Evolutionary conservation across 2,797 vertebrate species (phyloP), one percentile per base, ranked within the genome.

Genomic region (Meda fulgida): DNA sequence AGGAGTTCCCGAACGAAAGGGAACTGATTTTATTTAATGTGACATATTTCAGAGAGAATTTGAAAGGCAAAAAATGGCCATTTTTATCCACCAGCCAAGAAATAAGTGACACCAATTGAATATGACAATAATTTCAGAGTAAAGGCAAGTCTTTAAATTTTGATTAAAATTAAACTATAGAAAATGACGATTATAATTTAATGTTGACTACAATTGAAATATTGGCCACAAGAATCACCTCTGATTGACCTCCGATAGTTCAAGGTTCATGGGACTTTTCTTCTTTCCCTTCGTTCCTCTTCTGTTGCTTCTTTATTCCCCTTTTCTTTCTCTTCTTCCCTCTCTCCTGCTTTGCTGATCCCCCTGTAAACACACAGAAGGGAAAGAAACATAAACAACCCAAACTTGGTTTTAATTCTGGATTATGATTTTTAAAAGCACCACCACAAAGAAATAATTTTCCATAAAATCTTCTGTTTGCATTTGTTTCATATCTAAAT

Each of bases 311-410:
- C 11, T n/a, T 75, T 16, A 36, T 18, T 65, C 14, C 23, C 18
- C 36, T 11, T 76, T 66, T 58, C 23, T 72, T 29, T 36, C 60
- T 82, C 46, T 73, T 58, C 48, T 85, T 40, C 19, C 31, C 19
- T 71, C 38, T 75, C 36, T 72, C 66, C 26, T 78, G 72, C 76
- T 40, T 67, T 55, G 31, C 21, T 71, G 48, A 58, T 34, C 16
- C 48, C 8, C 38, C 36, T 81, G 75, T 70, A 69, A 78, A 84
- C 53, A 67, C 71, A 86, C 18, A 9, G 78, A 71, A 73, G 88
- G 84, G 88, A 86, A 84, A 84, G 67, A 87, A 75, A 70, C 26
- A 53, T 19, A 84, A 81, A 78, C 84, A 87, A 83, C 67, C 77
- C 66, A 78, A 78, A 87, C 77, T 85, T 89, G 85, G 88, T 46